Conservation (phyloP, 1,140 invertebrate species). For the Drosophila hydei region DNA sequence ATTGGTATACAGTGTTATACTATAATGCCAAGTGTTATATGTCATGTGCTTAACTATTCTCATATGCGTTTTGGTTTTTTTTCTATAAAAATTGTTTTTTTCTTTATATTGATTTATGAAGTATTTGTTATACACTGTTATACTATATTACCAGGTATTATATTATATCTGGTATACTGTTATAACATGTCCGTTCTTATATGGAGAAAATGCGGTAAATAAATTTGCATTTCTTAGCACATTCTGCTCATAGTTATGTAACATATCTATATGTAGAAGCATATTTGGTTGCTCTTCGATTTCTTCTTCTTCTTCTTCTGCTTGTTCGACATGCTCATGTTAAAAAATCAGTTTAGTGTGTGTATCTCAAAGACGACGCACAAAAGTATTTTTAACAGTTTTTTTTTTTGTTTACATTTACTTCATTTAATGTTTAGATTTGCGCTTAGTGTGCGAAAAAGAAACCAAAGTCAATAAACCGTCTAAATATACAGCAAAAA, state of each 20-base stretch:
- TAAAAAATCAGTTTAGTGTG: conserved; percentile 1
- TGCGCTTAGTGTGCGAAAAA: conserved; percentile 69
- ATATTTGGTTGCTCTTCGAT: too few species aligned
- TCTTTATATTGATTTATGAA: too few species aligned
- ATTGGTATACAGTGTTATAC: too few species aligned
- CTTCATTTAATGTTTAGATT: conserved; percentile 62
- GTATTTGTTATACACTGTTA: conserved; percentile 2
- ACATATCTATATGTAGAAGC: too few species aligned
- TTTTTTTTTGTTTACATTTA: conserved; percentile 63
- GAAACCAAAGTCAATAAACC: conserved; percentile 76
- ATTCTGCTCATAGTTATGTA: background rate
- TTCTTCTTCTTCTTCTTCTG: background rate
- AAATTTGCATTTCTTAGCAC: too few species aligned
- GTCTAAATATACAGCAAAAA: conserved; percentile 53
- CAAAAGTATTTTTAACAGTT: conserved; percentile 13
- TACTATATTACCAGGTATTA: too few species aligned
- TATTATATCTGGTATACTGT: too few species aligned
- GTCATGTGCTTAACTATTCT: too few species aligned
- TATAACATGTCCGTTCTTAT: background rate
- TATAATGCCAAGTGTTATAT: too few species aligned
- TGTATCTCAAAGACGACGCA: background rate
- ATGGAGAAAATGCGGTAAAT: too few species aligned
- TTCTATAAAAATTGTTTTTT: too few species aligned
- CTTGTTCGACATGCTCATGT: background rate
- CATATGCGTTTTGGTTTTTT: too few species aligned